These are phyloP conservation scores for Dallia pectoralis DNA, from an alignment of 2,797 vertebrate species.

Conservation along the genomic window DNA sequence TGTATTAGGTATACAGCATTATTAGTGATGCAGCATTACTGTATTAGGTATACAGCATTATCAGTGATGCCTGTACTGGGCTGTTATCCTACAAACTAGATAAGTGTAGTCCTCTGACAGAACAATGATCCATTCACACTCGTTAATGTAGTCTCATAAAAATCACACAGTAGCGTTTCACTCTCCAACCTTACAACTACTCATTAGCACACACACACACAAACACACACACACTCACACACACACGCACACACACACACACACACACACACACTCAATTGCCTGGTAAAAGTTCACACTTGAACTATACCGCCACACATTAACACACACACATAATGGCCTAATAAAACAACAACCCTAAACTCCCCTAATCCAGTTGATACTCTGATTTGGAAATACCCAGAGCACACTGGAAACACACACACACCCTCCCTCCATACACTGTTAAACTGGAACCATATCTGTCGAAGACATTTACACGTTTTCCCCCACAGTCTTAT, in stretches of 20 bases:
- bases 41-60: too few species aligned
- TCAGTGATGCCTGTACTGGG: too few species aligned
- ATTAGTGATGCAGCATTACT: too few species aligned
- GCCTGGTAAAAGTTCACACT: not conserved
- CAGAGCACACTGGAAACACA: not conserved
- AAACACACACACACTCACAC: too few species aligned
- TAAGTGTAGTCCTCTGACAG: not conserved
- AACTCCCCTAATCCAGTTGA: not conserved
- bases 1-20: too few species aligned
- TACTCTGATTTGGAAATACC: not conserved
- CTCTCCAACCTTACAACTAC: not conserved
- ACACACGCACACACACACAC: too few species aligned
- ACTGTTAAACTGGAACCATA: not conserved
- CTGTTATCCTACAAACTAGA: not conserved
- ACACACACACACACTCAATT: too few species aligned
- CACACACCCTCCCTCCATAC: not conserved
- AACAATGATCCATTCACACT: not conserved
- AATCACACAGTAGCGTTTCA: not conserved
- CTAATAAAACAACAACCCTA: not conserved
- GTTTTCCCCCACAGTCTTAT: not conserved
- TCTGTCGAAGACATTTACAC: constrained; percentile 1
- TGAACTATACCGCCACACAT: not conserved
- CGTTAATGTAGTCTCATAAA: too few species aligned
- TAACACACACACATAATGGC: not conserved
- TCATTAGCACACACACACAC: too few species aligned